Evolutionary conservation across 1,140 invertebrate genomes (phyloP), one percentile per base, ranked within the genome.

Genomic region (Drosophila mayri): DNA sequence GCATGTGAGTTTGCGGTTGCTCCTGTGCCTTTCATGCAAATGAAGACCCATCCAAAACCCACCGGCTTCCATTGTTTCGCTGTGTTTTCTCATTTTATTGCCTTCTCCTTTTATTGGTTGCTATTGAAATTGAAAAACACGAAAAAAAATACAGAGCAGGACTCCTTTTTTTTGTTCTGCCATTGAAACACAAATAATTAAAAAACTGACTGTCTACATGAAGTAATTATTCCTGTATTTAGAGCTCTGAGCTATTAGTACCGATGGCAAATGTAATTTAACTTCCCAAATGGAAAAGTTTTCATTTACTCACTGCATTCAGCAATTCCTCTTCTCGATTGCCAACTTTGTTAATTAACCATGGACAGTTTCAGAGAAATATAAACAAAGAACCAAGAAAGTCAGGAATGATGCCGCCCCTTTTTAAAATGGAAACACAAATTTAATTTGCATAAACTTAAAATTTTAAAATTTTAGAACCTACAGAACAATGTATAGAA

Each of bases 111-210:
- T 64, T 50, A 68, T 75, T 54, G 59, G 22, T 64, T 52, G n/a
- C 52, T 28, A 79, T 79, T 80, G 65, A 76, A 80, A 76, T 82
- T 65, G 58, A 79, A 83, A 70, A 54, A 44, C 58, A 41, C 71
- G 59, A 59, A 25, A 25, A 64, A 60, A 81, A 64, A 73, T 70
- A 38, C 54, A 55, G 20, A 66, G 63, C 49, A 38, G 30, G 46
- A 55, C 47, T 78, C 52, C 32, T 22, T 46, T 6, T 30, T 47
- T 25, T 30, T 38, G 18, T 59, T 35, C 11, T 60, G 40, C 28
- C 14, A 46, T 44, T 28, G 43, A 35, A 52, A 68, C 49, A 40
- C 47, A 38, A 62, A 71, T 79, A 79, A 75, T 83, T 83, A 75
- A 65, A 61, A 70, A 52, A n/a, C 44, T 18, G 46, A 47, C 52